Evolutionary conservation across 2,113 vertebrate genomes (phyloP), one percentile per base, ranked within the genome.

Genomic region (Carassius carassius): DNA sequence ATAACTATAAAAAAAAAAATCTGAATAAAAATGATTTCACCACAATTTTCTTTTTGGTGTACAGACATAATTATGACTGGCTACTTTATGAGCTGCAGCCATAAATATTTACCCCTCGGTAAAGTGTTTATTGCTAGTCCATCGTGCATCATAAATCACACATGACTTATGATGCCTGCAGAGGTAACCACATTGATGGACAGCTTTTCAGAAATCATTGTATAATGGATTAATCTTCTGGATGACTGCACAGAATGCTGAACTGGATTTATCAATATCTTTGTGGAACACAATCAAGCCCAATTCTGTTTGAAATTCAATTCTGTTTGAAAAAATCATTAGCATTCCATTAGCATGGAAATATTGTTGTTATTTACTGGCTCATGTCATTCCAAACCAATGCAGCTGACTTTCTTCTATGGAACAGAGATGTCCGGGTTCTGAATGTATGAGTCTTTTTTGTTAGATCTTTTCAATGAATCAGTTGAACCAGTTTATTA

Each of bases 81-180:
- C 54, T 58, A 41, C 32, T 19, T 56, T 12, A 54, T 70, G 49
- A 54, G 74, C 32, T 88, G 21, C 54, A 62, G 41, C 49, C 37
- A 63, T 67, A 84, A 44, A 78, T 37, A 44, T 56, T 29, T 37
- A 56, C 25, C 49, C 11, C 74, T 65, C 67, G 78, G 54, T 73
- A 51, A 49, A 54, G 3, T 81, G 51, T 81, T 54, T 37, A 72
- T 72, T 72, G 21, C 17, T 56, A 41, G 19, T 16, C 3, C 10
- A 6, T 37, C 6, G 1, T 25, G 16, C 29, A 41, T 56, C 32
- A 60, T 60, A 72, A 81, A 70, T 81, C 62, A 69, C 17, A n/a
- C 62, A 54, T 81, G 44, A 70, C 63, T 81, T 70, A 54, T 4
- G 62, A 32, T 49, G 77, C 37, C 77, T 44, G 60, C 54, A 3